Evolutionary conservation across 2,888 invertebrate genomes (phyloP).

Genomic region (Drosophila kuntzei): DNA sequence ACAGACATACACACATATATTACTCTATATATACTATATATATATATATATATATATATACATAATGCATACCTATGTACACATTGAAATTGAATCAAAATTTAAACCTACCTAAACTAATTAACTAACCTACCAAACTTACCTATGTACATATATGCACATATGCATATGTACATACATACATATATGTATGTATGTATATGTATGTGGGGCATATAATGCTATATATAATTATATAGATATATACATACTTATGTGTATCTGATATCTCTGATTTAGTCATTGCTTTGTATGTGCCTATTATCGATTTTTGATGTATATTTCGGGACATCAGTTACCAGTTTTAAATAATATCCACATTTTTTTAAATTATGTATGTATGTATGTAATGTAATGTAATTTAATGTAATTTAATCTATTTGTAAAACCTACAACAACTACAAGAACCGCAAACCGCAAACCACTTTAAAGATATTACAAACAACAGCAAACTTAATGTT

Average conservation of each 20-base stretch:
- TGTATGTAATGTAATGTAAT: constrained; percentile 56
- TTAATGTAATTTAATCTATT: constrained; percentile 46
- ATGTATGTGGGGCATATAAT: constrained; percentile 28
- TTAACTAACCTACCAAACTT: constrained; percentile 31
- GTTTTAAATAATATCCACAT: constrained; percentile 53
- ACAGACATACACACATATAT: constrained; percentile 28
- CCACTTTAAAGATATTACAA: constrained; percentile 45
- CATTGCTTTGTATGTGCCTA: constrained; percentile 80
- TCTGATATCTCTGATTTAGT: constrained; percentile 72
- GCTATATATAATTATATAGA: constrained; percentile 16
- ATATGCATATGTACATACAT: constrained; percentile 25
- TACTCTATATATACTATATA: constrained; percentile 4
- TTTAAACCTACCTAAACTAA: constrained; percentile 46
- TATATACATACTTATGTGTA: constrained; percentile 33
- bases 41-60: constrained; percentile 5
- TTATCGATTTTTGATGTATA: constrained; percentile 76
- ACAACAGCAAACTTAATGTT: constrained; percentile 20
- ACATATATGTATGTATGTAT: constrained; percentile 28
- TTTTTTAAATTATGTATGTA: constrained; percentile 60
- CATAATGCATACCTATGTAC: constrained; percentile 30
- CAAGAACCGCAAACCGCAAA: constrained; percentile 11
- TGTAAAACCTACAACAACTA: constrained; percentile 28
- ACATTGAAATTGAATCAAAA: constrained; percentile 57
- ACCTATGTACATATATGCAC: constrained; percentile 20
- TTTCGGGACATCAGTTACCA: constrained; percentile 67